These are phyloP conservation scores for Malurus leucopterus DNA, from an alignment of 2,797 vertebrate species.

Conservation along the genomic window DNA sequence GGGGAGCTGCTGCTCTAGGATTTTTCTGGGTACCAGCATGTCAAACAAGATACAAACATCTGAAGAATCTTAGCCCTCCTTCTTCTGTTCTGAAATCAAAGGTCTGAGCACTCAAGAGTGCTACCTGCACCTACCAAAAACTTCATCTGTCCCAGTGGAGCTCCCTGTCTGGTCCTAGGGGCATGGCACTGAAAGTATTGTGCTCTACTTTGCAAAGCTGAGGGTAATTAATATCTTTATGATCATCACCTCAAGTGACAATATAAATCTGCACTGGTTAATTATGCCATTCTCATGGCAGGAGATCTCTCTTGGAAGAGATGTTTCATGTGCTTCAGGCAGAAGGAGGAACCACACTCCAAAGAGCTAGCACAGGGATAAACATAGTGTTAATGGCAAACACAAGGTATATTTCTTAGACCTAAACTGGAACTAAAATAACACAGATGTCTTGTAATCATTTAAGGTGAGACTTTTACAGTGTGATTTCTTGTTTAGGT, in stretches of 20 bases:
- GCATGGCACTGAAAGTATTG: background rate
- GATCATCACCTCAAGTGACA: background rate
- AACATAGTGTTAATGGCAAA: background rate
- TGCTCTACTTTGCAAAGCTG: background rate
- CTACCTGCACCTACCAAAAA: background rate
- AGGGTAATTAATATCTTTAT: background rate
- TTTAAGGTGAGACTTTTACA: background rate
- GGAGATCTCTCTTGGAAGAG: background rate
- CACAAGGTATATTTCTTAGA: background rate
- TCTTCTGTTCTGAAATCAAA: background rate
- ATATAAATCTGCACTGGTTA: background rate
- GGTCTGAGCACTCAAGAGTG: background rate
- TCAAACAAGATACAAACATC: background rate
- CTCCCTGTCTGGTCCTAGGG: background rate
- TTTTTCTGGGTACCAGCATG: background rate
- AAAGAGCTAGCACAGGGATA: background rate
- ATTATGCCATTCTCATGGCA: background rate
- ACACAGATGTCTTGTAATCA: background rate
- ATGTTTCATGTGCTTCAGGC: background rate
- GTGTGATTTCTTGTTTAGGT: background rate
- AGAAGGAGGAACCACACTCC: background rate
- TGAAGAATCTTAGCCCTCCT: background rate
- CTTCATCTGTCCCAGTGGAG: background rate
- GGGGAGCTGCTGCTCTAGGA: background rate
- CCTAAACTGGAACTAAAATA: background rate